phyloP scores from a whole-genome alignment of 2,113 vertebrate species.

The Trogon surrucura region DNA sequence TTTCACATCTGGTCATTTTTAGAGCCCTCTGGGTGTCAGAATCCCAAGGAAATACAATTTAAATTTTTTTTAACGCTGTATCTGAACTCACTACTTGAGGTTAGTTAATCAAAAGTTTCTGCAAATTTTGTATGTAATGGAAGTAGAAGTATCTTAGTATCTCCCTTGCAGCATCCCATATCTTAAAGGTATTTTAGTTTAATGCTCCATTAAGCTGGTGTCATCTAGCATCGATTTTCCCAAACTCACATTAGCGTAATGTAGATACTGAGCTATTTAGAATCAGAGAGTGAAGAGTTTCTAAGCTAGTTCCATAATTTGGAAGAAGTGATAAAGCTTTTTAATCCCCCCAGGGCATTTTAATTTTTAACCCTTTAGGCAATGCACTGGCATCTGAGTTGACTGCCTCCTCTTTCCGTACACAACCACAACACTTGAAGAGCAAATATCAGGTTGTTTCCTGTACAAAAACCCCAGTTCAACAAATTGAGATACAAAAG shows the following conservation, averaged over 20 bases:
- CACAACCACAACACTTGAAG: rapidly evolving
- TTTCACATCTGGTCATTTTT: slow-evolving; percentile 35
- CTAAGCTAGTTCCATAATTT: neutral
- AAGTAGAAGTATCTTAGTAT: neutral
- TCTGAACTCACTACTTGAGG: slow-evolving; percentile 2
- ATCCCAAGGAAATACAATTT: slow-evolving; percentile 40
- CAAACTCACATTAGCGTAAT: neutral
- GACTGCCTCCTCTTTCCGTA: neutral
- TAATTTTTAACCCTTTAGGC: neutral
- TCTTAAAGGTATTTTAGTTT: slow-evolving; percentile 9
- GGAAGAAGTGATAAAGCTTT: neutral
- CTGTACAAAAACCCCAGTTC: neutral
- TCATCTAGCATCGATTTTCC: neutral
- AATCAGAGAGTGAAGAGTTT: neutral
- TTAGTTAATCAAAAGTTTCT: neutral
- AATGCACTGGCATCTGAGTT: neutral
- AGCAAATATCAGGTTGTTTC: neutral
- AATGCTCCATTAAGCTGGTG: neutral
- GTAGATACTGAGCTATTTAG: neutral
- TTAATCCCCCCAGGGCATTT: neutral
- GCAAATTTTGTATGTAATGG: neutral
- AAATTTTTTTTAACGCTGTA: neutral
- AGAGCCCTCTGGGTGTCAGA: slow-evolving; percentile 24
- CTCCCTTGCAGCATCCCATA: neutral
- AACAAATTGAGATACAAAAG: neutral